Conservation (phyloP, 2,113 vertebrate species). For the Nerophis ophidion region DNA sequence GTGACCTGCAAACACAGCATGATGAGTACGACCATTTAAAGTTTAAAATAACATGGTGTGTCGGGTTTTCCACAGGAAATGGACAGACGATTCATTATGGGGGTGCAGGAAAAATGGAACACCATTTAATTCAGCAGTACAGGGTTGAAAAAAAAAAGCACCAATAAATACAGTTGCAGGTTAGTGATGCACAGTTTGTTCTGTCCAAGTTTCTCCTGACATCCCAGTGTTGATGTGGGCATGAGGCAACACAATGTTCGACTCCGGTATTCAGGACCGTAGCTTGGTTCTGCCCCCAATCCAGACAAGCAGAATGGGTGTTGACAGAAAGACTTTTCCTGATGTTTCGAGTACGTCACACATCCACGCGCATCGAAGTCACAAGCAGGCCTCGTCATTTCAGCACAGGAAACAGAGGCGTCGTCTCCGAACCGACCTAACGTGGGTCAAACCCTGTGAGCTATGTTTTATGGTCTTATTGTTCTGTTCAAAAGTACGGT, state of each 20-base stretch:
- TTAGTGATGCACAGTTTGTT: constrained; percentile 36
- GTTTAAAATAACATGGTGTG: too few species aligned
- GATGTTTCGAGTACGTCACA: constrained; percentile 19
- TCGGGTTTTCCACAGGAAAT: too few species aligned
- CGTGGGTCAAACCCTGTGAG: constrained; percentile 18
- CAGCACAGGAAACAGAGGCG: constrained; percentile 45
- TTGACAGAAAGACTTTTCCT: constrained; percentile 61
- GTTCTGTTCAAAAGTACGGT: constrained; percentile 50
- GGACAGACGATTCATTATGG: too few species aligned
- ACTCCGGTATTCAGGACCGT: not conserved
- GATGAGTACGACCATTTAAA: too few species aligned
- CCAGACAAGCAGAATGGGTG: constrained; percentile 46
- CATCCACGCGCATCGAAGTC: constrained; percentile 27
- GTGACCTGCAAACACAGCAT: too few species aligned
- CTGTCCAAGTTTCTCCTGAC: not conserved
- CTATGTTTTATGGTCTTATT: constrained; percentile 26
- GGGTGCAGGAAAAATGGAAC: too few species aligned
- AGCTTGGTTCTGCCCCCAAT: constrained; percentile 37
- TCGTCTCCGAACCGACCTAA: constrained; percentile 35
- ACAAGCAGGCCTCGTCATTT: constrained; percentile 20
- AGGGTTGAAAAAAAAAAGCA: not conserved
- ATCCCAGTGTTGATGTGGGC: not conserved
- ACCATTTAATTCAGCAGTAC: not conserved
- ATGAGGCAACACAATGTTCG: not conserved
- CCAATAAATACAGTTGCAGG: constrained; percentile 16